Base-by-base conservation (phyloP, 2,888 invertebrate genomes). In the Caenorhabditis becei region DNA sequence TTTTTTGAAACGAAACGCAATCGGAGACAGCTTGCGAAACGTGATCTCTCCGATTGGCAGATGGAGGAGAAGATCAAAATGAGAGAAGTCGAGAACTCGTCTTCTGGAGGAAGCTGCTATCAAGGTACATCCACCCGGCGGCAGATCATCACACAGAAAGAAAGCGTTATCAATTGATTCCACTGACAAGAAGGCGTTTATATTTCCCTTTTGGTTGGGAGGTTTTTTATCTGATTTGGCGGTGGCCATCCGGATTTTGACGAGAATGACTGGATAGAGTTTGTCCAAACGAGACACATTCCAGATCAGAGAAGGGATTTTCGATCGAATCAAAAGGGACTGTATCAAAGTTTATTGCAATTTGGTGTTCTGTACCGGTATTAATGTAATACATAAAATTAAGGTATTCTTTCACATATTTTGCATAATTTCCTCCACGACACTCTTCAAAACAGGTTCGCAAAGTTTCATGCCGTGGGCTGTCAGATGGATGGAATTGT, bases 401-500 rank as follows among this genome's bases (percentile, higher is more conserved):
- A 14, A 41, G 32, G 32, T 14, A 26, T 16, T 8, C 14, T 8
- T 4, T 72, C n/a, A 72, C 26, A 58, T 37, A 18, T 35, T 20
- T 2, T 49, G 18, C 65, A 74, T 66, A 10, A 66, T 59, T 23
- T 74, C 74, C 0, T 63, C 32, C 4, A 44, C 51, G 18, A 79
- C 18, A 28, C 28, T 58, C 7, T 54, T 28, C n/a, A 79, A 63
- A 2, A 66, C 62, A 10, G 67, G 80, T 8, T 80, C 59, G 24
- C 63, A 67, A 1, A 80, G 28, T 16, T 79, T 44, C 37, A 79
- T 53, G 23, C 69, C 80, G 16, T 63, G 20, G 1, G 23, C 35
- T 8, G 80, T 80, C 16, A 80, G 26, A 62, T 80, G 80, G 56
- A 80, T 74, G 1, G 63, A 24, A 23, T 80, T 80, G 58, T 80